A percentile compares a stretch with the other conserved stretches of the same genome.
These are phyloP conservation scores for Drosophila prosaltans DNA, from an alignment of 1,140 invertebrate genomes.

Conservation along the genomic window DNA sequence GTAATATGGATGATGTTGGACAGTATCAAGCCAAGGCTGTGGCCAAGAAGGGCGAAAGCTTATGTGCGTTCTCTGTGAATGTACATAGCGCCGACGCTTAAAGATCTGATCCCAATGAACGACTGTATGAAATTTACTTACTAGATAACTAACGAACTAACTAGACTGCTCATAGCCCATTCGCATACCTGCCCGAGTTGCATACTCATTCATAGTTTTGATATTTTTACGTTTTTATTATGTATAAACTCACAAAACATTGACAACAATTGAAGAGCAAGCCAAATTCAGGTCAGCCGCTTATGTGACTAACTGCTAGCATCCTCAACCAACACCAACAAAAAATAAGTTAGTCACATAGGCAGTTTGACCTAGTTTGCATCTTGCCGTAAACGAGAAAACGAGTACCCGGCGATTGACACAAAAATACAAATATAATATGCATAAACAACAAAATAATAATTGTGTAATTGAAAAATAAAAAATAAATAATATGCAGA, in stretches of 20 bases:
- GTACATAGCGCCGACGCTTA: slow-evolving; percentile 83
- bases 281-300: not conserved
- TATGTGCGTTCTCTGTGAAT: slow-evolving; percentile 94
- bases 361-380: slow-evolving; percentile 13
- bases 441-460: slow-evolving; percentile 17
- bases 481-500: slow-evolving; percentile 10
- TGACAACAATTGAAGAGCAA: slow-evolving; percentile 5
- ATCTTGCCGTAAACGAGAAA: slow-evolving; percentile 15
- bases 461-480: slow-evolving; percentile 9
- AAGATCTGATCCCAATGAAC: slow-evolving; percentile 7
- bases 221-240: slow-evolving; percentile 26
- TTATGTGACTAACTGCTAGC: slow-evolving; percentile 40
- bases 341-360: slow-evolving; percentile 33
- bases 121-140: slow-evolving; percentile 17
- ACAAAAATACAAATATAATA: slow-evolving; percentile 39
- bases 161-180: slow-evolving; percentile 25
- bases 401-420: slow-evolving; percentile 33
- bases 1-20: slow-evolving; percentile 91
- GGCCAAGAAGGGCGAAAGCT: slow-evolving; percentile 91
- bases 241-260: slow-evolving; percentile 12
- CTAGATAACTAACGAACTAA: slow-evolving; percentile 16
- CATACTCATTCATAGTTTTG: slow-evolving; percentile 15
- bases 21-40: slow-evolving; percentile 95
- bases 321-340: slow-evolving; percentile 51
- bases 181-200: slow-evolving; percentile 14